Evolutionary conservation across 2,113 vertebrate species (phyloP).

Genomic region (Silurus asotus): DNA sequence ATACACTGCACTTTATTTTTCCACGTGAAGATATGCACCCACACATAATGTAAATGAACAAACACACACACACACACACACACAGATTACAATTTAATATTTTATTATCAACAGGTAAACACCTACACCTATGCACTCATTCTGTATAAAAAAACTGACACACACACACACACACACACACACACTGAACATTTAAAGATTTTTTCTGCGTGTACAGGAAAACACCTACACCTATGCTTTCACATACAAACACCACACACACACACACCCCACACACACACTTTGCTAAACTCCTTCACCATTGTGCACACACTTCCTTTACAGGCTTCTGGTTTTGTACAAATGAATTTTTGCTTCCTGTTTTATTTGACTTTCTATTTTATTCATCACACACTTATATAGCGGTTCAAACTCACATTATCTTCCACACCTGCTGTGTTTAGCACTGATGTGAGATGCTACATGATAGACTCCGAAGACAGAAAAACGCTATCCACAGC

Average conservation of each 20-base stretch:
- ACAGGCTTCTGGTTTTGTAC: not conserved
- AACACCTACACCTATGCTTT: not conserved
- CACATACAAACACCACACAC: not conserved
- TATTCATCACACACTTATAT: not conserved
- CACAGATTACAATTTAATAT: not conserved
- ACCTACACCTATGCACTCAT: not conserved
- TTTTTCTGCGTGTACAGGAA: not conserved
- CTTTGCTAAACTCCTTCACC: not conserved
- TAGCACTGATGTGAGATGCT: not conserved
- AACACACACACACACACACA: not conserved
- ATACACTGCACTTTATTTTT: not conserved
- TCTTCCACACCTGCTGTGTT: not conserved
- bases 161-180: not conserved
- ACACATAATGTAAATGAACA: not conserved
- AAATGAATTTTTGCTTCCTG: not conserved
- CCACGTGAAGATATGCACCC: not conserved
- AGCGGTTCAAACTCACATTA: not conserved
- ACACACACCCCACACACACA: not conserved
- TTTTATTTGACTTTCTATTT: constrained; percentile 1
- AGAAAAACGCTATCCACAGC: not conserved
- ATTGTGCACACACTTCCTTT: not conserved
- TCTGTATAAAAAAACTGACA: not conserved
- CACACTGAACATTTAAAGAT: too few species aligned
- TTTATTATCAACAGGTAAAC: not conserved
- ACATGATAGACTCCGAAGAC: not conserved